Base-by-base conservation (phyloP, 2,797 vertebrate genomes). In the Coccyzus lansbergi region DNA sequence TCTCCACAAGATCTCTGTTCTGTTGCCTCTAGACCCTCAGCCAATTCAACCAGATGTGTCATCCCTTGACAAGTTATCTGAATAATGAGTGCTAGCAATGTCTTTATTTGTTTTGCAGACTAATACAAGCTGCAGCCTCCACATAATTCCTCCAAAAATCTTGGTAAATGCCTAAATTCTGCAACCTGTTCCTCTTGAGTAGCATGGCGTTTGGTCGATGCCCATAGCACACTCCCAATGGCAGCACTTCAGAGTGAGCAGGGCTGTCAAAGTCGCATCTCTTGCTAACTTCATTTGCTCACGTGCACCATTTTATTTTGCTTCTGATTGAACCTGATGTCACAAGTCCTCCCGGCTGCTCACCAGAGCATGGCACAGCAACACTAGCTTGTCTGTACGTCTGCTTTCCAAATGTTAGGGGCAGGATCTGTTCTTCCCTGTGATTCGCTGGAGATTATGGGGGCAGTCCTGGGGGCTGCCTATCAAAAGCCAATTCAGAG, bases 61-160 rank as follows among this genome's bases (percentile, higher is more conserved):
- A 76, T 63, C 9, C n/a, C 49, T 65, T 68, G 60, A 79, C 33
- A 67, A 59, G 25, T 19, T 76, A 38, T 90, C 60, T 86, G 28
- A 81, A 62, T 51, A 62, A 62, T 62, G n/a, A 83, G 34, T 83
- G 68, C 74, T 76, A 72, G 87, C 22, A 0, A 60, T 92, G 76
- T 93, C 86, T 97, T 93, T 88, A 92, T 97, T 97, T 97, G 89
- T 97, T 97, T 98, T 97, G 94, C 95, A 97, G 95, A 96, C 95
- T 97, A 96, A 96, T 91, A 83, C 95, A 96, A 96, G 95, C 93
- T 95, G 93, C 97, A 94, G 93, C 94, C 94, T 70, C 93, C 92
- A 97, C 94, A 79, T 63, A 95, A 92, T 95, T 96, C 93, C 90
- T 85, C 91, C 90, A 92, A 89, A 93, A 96, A 65, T 85, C 88